phyloP scores from a whole-genome alignment of 2,888 invertebrate species.

The Clitarchus hookeri region DNA sequence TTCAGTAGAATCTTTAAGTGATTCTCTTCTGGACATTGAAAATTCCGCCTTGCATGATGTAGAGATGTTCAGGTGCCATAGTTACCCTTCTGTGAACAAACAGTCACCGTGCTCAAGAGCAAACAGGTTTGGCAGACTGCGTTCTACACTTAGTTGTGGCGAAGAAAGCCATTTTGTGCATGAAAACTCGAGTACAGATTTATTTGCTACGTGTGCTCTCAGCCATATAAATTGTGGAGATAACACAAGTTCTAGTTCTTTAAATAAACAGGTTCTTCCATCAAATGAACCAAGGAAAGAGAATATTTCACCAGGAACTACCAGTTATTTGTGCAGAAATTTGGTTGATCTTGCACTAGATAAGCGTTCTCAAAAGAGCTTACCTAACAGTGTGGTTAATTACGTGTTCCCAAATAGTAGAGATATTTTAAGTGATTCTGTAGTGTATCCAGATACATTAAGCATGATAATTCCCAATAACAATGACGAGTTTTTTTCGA shows the following conservation, averaged over 20 bases:
- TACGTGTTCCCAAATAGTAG: neutral
- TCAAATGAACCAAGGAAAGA: conserved; percentile 14
- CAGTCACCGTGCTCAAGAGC: neutral
- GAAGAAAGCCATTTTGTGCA: neutral
- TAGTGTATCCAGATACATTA: neutral
- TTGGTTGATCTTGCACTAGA: neutral
- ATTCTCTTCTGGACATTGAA: neutral
- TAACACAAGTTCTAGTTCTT: neutral
- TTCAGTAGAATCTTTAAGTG: neutral
- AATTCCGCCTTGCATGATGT: neutral
- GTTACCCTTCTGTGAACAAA: neutral
- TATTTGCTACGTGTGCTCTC: neutral
- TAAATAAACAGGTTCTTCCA: neutral
- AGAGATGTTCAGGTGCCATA: neutral
- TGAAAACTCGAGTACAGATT: neutral
- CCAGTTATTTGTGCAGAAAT: neutral
- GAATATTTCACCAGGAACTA: neutral
- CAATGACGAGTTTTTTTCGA: neutral
- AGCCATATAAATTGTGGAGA: neutral
- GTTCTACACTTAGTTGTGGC: neutral
- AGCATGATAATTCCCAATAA: neutral
- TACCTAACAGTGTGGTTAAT: neutral
- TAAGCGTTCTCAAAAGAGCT: neutral
- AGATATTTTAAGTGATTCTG: neutral
- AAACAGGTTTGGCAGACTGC: neutral